Conservation (phyloP, 1,140 invertebrate species). For the Halotydeus destructor region DNA sequence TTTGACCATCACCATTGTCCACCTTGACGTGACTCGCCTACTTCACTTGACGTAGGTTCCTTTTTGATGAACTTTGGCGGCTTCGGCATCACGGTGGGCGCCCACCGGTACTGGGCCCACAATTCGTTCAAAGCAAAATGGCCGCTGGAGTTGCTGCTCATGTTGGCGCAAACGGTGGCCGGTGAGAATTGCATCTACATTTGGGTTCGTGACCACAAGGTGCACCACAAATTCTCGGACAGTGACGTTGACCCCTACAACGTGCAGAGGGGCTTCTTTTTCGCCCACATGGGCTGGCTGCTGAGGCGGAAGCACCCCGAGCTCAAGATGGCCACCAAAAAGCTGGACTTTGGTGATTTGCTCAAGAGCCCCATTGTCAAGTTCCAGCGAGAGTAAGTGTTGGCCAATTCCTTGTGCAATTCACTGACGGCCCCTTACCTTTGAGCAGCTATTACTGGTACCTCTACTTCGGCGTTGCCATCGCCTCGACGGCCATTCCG, state of each 20-base stretch:
- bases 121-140: conserved; percentile 32
- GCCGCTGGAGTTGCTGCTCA: conserved; percentile 28
- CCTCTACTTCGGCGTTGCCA: conserved; percentile 45
- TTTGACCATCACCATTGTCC: too few relatives aligned
- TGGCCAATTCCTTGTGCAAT: background rate
- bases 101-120: conserved; percentile 35
- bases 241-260: conserved; percentile 92
- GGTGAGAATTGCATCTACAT: conserved; percentile 81
- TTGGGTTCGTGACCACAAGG: conserved; percentile 80
- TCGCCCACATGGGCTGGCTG: conserved; percentile 85
- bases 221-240: conserved; percentile 90
- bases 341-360: conserved; percentile 3
- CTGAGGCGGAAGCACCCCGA: conserved; percentile 71
- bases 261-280: conserved; percentile 82
- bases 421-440: background rate
- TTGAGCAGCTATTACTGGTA: too few relatives aligned
- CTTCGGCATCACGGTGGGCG: conserved; percentile 5
- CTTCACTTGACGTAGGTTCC: too few relatives aligned
- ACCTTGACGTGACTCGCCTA: too few relatives aligned
- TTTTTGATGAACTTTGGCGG: too few relatives aligned
- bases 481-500: conserved; percentile 32
- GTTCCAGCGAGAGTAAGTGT: conserved; percentile 6
- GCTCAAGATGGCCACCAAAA: conserved; percentile 33
- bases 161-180: conserved; percentile 49
- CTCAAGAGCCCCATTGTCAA: conserved; percentile 4